Percentiles rank a stretch among this genome's conserved stretches.
Conservation (phyloP, 2,888 invertebrate species). For the Athrips mouffetella region DNA sequence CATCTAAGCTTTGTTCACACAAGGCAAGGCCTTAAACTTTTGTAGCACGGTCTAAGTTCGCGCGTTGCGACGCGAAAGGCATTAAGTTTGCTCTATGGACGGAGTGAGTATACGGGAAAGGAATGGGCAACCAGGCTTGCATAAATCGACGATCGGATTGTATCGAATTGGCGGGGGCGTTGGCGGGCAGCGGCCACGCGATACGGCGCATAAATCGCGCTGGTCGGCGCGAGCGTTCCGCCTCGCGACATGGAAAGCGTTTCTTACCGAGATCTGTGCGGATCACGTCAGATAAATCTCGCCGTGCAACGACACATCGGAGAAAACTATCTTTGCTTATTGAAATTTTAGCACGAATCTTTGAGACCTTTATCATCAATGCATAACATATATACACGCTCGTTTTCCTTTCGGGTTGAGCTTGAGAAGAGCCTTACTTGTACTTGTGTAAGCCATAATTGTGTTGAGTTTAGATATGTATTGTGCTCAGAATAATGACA, state of each 20-base stretch:
- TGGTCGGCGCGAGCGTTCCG: slow-evolving; percentile 43
- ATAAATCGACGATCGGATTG: slow-evolving; percentile 47
- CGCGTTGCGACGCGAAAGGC: too few species aligned
- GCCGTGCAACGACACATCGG: slow-evolving; percentile 39
- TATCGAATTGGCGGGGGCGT: slow-evolving; percentile 34
- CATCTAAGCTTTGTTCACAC: slow-evolving; percentile 11
- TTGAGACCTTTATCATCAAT: too few species aligned
- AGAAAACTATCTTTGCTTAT: slow-evolving; percentile 32
- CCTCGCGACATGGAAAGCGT: slow-evolving; percentile 64
- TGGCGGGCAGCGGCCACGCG: slow-evolving; percentile 31
- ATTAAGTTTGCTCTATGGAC: too few species aligned
- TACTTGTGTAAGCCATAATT: too few species aligned
- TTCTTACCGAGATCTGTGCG: slow-evolving; percentile 54
- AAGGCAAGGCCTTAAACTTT: too few species aligned
- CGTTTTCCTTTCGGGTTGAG: too few species aligned
- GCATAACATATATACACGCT: too few species aligned
- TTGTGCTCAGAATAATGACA: too few species aligned
- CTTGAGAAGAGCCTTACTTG: too few species aligned
- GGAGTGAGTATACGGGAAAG: slow-evolving; percentile 27
- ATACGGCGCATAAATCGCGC: slow-evolving; percentile 50
- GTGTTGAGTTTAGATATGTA: too few species aligned
- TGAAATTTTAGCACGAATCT: neutral
- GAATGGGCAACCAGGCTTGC: slow-evolving; percentile 29
- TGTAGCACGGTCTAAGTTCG: too few species aligned
- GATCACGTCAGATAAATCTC: slow-evolving; percentile 54